Conservation (phyloP, 2,888 invertebrate species). For the Escarpia spicata region DNA sequence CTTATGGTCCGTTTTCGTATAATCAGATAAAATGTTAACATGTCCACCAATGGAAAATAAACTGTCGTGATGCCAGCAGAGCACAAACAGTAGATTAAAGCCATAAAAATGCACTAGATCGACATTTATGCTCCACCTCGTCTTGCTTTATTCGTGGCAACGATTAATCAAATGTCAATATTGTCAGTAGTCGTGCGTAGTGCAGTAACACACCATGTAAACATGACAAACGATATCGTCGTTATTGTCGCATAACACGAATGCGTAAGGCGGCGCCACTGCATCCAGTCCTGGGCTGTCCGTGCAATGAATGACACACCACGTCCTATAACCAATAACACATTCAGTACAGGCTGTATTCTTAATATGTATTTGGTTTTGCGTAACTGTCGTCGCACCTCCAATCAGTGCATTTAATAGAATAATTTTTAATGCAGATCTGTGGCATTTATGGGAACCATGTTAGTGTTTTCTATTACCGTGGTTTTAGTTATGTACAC, state of each 20-base stretch:
- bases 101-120: background rate
- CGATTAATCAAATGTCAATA: constrained; percentile 16
- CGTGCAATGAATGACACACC: too few relatives aligned
- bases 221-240: background rate
- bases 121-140: background rate
- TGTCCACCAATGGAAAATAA: too few relatives aligned
- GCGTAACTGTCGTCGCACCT: background rate
- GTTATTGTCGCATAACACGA: background rate
- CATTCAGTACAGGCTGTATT: too few relatives aligned
- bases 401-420: background rate
- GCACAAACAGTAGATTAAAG: background rate
- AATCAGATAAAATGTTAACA: too few relatives aligned
- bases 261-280: background rate
- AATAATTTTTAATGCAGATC: background rate
- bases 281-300: background rate
- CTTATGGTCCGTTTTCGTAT: too few relatives aligned
- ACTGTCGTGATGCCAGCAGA: background rate
- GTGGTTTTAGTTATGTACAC: background rate
- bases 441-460: background rate
- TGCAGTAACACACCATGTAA: background rate
- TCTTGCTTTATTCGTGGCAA: background rate
- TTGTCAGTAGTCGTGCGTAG: background rate
- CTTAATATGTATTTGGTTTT: too few relatives aligned
- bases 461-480: background rate
- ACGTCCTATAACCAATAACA: too few relatives aligned